Conservation (phyloP, 2,797 vertebrate genomes). For the Tympanoctomys barrerae region DNA sequence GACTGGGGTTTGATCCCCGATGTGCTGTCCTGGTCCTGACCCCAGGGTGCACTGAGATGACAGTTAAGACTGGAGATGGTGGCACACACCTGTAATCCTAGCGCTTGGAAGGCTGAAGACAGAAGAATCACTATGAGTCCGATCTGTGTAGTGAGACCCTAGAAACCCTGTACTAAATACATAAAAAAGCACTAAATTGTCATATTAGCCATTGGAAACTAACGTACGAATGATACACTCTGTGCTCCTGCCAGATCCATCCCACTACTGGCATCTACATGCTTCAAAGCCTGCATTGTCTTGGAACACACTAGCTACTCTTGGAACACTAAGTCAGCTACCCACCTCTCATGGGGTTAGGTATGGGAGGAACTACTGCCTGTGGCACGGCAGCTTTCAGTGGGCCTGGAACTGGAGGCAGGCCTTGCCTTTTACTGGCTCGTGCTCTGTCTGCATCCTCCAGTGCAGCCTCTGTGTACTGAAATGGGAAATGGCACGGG, state of each 20-base stretch:
- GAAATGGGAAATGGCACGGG: neutral
- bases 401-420: neutral
- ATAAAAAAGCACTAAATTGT: neutral
- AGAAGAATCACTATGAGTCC: no score
- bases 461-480: neutral
- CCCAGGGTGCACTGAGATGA: no score
- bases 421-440: neutral
- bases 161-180: no score
- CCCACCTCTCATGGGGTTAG: neutral
- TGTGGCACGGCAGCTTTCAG: neutral
- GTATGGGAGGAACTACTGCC: neutral
- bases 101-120: no score
- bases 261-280: neutral
- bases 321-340: neutral
- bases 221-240: neutral
- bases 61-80: no score
- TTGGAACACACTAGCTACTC: neutral
- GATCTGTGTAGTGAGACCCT: no score
- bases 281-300: neutral
- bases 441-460: neutral
- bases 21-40: no score
- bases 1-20: no score
- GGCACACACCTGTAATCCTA: no score
- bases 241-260: neutral
- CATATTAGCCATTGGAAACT: neutral